Evolutionary conservation across 2,888 invertebrate genomes (phyloP).

Genomic region (Cephus sareptanus): DNA sequence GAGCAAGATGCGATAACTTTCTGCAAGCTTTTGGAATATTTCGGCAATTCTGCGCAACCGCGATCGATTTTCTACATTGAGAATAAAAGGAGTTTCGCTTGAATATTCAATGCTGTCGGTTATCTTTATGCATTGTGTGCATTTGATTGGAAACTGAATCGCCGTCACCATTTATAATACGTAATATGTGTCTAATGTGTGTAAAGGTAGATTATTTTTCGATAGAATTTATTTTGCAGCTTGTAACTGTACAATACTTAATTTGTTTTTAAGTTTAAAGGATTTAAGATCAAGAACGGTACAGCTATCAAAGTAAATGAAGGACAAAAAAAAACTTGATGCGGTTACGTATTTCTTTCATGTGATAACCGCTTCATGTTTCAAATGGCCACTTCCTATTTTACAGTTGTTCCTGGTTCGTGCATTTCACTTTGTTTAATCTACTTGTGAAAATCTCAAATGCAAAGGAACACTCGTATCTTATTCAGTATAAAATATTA

Average conservation of each 20-base stretch:
- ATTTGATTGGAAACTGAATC: background rate
- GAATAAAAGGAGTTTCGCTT: background rate
- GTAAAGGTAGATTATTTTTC: background rate
- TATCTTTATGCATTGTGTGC: background rate
- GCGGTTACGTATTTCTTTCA: background rate
- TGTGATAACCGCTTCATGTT: background rate
- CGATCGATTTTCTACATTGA: background rate
- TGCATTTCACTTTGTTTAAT: background rate
- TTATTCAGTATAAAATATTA: background rate
- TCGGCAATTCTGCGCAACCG: background rate
- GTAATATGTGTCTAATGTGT: background rate
- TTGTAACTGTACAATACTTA: conserved; percentile 39
- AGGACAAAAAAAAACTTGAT: background rate
- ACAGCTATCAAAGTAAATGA: background rate
- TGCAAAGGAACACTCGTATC: background rate
- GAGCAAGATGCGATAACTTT: background rate
- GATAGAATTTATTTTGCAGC: conserved; percentile 17
- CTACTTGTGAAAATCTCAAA: background rate
- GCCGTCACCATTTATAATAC: background rate
- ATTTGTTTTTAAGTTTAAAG: conserved; percentile 30
- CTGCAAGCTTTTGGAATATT: background rate
- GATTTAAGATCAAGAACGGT: background rate
- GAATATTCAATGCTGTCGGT: background rate
- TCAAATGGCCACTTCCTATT: background rate
- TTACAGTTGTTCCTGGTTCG: background rate